A percentile compares a stretch with the other conserved stretches of the same genome.
phyloP scores from a whole-genome alignment of 2,888 invertebrate species.

The Apocheima hispidaria region DNA sequence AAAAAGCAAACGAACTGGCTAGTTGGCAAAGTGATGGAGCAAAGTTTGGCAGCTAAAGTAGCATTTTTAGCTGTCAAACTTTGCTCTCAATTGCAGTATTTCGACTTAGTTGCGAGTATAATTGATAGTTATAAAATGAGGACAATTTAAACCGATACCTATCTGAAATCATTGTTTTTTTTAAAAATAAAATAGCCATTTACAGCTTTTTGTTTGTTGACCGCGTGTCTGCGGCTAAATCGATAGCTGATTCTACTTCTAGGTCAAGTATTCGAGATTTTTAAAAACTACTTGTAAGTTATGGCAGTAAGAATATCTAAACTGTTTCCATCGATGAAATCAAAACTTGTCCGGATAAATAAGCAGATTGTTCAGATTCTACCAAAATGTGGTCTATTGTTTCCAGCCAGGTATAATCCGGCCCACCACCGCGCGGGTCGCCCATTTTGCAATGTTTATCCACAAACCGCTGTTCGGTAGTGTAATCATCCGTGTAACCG shows the following conservation, averaged over 20 bases:
- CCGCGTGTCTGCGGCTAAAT: conserved; percentile 51
- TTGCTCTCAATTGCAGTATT: conserved; percentile 10
- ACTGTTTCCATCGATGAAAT: conserved; percentile 5
- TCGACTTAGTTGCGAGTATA: background rate
- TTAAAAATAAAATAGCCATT: background rate
- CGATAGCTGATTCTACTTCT: conserved; percentile 60
- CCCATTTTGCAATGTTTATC: conserved; percentile 65
- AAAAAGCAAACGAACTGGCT: conserved; percentile 31
- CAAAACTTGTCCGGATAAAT: conserved; percentile 3
- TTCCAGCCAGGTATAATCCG: conserved; percentile 51
- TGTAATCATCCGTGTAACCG: conserved; percentile 67
- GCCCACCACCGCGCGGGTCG: conserved; percentile 54
- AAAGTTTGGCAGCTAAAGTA: too few species aligned
- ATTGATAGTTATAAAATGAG: conserved; percentile 2
- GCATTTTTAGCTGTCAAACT: conserved; percentile 24
- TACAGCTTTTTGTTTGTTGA: conserved; percentile 26
- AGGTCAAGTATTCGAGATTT: conserved; percentile 55
- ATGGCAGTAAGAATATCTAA: conserved; percentile 7
- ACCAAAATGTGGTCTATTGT: conserved; percentile 59
- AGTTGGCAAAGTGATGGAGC: conserved; percentile 21
- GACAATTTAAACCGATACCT: conserved; percentile 4
- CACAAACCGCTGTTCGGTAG: conserved; percentile 54
- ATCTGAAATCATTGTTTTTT: background rate
- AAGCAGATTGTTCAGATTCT: conserved; percentile 18
- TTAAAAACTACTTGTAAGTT: background rate